Conservation (phyloP, 2,797 vertebrate genomes). For the Gallirallus australis region DNA sequence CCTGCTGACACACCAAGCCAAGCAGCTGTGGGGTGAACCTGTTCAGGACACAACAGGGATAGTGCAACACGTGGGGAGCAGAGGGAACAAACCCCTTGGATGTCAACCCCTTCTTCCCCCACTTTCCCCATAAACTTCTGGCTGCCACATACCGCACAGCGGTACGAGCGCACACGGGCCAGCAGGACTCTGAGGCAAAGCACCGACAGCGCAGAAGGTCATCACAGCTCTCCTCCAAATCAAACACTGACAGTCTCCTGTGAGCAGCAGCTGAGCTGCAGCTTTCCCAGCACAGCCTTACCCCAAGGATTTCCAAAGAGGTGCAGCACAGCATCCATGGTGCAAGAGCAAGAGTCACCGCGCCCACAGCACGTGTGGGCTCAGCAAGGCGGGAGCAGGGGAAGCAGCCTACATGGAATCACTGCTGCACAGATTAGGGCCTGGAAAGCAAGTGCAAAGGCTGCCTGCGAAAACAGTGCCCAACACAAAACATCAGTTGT, state of each 20-base stretch:
- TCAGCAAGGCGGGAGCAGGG: neutral
- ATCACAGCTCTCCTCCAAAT: neutral
- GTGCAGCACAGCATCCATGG: neutral
- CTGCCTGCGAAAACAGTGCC: neutral
- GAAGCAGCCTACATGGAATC: neutral
- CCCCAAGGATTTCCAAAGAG: neutral
- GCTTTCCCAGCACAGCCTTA: neutral
- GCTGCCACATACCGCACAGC: neutral
- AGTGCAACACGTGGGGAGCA: neutral
- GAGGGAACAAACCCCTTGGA: neutral
- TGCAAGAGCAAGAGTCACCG: neutral
- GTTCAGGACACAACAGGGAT: neutral
- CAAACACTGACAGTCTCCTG: neutral
- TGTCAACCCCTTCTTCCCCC: neutral
- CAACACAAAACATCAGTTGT: neutral
- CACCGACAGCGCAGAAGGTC: neutral
- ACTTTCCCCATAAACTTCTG: neutral
- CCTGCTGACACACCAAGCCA: neutral
- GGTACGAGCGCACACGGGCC: rapidly evolving
- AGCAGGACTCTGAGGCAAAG: neutral
- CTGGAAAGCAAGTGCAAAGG: neutral
- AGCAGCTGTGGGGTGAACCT: neutral
- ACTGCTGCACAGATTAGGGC: neutral
- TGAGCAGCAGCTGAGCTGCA: neutral
- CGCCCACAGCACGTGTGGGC: neutral